Percentiles rank a stretch among this genome's conserved stretches.
These are phyloP conservation scores for Meriones unguiculatus DNA, from an alignment of 2,113 vertebrate genomes.

Conservation along the genomic window DNA sequence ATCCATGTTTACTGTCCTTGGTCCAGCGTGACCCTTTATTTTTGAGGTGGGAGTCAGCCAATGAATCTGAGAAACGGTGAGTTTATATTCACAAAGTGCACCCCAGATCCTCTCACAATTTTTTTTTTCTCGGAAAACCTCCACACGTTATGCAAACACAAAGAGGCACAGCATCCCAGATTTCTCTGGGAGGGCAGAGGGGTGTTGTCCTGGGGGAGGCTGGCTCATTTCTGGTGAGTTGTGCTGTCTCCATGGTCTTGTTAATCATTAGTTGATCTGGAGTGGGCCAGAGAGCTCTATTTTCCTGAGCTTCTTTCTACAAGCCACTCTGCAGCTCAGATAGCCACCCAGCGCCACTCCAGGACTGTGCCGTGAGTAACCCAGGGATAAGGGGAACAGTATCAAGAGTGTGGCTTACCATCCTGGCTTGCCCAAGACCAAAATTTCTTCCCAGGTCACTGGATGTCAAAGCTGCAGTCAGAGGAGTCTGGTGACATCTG, in stretches of 20 bases:
- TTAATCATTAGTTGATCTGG: slow-evolving; percentile 54
- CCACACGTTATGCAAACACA: fast-evolving
- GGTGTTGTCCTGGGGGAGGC: too few relatives aligned
- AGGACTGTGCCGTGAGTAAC: neutral
- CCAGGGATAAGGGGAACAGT: neutral
- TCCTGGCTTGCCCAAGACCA: neutral
- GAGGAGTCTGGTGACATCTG: neutral
- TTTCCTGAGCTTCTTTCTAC: neutral
- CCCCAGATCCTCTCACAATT: neutral
- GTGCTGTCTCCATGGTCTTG: fast-evolving
- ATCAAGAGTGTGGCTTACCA: too few relatives aligned
- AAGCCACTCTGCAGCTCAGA: neutral
- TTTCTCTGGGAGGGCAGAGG: fast-evolving
- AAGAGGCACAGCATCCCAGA: neutral
- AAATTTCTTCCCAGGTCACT: neutral
- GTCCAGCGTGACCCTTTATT: neutral
- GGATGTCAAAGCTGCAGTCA: neutral
- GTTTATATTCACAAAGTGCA: neutral
- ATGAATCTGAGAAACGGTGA: neutral
- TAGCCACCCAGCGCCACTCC: neutral
- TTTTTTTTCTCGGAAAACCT: neutral
- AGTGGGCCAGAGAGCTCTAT: neutral
- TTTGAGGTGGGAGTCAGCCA: neutral
- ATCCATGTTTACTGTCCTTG: too few relatives aligned
- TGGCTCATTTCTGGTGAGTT: fast-evolving